Base-by-base conservation (phyloP, 1,140 invertebrate genomes). In the Himalopsyche phryganea region DNA sequence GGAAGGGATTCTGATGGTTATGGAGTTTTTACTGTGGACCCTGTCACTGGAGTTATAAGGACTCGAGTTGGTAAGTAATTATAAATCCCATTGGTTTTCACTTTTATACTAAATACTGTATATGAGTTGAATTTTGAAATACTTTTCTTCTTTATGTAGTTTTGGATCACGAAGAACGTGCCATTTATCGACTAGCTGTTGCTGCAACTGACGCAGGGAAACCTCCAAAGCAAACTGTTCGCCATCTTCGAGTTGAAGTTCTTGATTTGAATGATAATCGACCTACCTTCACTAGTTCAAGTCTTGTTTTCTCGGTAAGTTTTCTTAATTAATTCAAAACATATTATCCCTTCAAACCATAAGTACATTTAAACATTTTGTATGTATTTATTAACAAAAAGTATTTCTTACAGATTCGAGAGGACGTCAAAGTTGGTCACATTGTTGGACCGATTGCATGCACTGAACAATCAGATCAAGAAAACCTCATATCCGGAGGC, bases 261-360 rank as follows among this genome's bases (percentile, higher is more conserved):
- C 74, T 94, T 61, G 91, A 95, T 70, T 80, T 96, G 38, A 94
- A 94, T 71, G 92, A 96, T 71, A 91, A 93, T 73, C 81, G 91
- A 66, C 93, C 92, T 19, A 92, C 87, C 48, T 96, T 95, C 73
- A 91, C 90, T 35, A 92, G 90, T 67, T 93, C 91, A 50, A 94
- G 90, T 73, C 80, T 95, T 60, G 84, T 85, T 47, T 94, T 94
- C 75, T 87, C 85, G 78, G 89, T 92, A 71, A 84, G 81, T 79
- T 57, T 61, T 38, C n/a, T n/a, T n/a, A n/a, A n/a, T n/a, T n/a
- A n/a, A n/a, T n/a, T n/a, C n/a, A n/a, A n/a, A n/a, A n/a, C n/a
- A n/a, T n/a, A n/a, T n/a, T n/a, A n/a, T n/a, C n/a, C n/a, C n/a
- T n/a, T n/a, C n/a, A n/a, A n/a, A n/a, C n/a, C n/a, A n/a, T n/a